Conservation (phyloP, 2,113 vertebrate genomes). For the Microcebus tavaratra region DNA sequence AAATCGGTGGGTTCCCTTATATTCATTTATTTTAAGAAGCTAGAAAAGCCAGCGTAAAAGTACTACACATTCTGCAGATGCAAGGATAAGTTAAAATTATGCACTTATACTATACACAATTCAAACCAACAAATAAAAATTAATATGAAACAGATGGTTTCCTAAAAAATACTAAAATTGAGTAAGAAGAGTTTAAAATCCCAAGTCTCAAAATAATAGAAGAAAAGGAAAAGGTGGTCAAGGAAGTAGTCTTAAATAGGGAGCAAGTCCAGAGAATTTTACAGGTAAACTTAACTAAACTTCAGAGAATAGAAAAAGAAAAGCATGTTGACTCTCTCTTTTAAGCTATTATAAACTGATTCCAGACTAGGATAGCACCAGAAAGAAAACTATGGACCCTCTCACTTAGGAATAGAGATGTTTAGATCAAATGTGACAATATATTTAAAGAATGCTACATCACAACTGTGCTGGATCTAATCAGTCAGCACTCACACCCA, state of each 20-base stretch:
- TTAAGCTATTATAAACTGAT: not conserved
- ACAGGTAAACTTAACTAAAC: not conserved
- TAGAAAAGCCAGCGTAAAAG: not conserved
- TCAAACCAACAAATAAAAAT: not conserved
- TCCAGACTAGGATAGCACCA: not conserved
- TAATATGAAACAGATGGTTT: not conserved
- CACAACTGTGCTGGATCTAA: not conserved
- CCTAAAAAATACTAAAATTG: not conserved
- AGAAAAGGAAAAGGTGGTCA: not conserved
- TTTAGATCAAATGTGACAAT: not conserved
- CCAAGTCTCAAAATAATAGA: not conserved
- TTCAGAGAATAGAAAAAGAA: not conserved
- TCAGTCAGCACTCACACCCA: not conserved
- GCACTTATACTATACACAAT: not conserved
- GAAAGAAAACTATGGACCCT: not conserved
- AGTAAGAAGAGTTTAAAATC: not conserved
- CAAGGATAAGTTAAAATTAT: not conserved
- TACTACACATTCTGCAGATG: not conserved
- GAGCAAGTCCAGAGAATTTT: not conserved
- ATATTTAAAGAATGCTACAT: not conserved
- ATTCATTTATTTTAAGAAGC: not conserved
- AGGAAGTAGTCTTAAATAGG: not conserved
- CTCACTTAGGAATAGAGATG: not conserved
- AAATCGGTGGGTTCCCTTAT: not conserved
- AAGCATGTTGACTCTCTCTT: not conserved